Evolutionary conservation across 2,888 invertebrate genomes (phyloP).

Genomic region (Lottia scabra): DNA sequence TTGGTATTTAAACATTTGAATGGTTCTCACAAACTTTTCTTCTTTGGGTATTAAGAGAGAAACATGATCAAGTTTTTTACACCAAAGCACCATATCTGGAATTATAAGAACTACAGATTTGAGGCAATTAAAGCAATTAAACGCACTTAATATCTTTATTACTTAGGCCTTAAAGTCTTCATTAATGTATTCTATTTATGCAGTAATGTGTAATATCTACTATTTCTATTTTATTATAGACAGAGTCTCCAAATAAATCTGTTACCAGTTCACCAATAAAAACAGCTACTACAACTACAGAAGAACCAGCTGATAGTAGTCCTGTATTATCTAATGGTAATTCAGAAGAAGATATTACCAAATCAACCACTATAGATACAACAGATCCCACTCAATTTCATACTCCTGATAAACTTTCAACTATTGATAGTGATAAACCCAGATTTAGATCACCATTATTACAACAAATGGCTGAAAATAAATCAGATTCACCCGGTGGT

Average conservation of each 20-base stretch:
- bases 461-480: constrained; percentile 57
- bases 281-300: constrained; percentile 41
- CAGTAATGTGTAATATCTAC: background rate
- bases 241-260: constrained; percentile 41
- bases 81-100: no score
- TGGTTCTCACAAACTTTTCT: no score
- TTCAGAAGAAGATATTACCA: constrained; percentile 7
- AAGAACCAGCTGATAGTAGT: constrained; percentile 20
- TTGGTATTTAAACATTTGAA: no score
- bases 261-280: constrained; percentile 46
- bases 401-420: background rate
- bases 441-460: constrained; percentile 63
- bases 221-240: constrained; percentile 25
- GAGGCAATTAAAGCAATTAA: no score
- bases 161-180: no score
- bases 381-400: background rate
- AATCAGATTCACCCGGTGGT: constrained; percentile 37
- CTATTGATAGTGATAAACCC: constrained; percentile 27
- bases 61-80: no score
- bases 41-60: no score
- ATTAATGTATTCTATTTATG: no score
- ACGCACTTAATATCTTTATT: no score
- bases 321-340: background rate
- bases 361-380: background rate
- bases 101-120: no score